Evolutionary conservation across 1,140 invertebrate species (phyloP).

Genomic region (Hypsibius dujardini): DNA sequence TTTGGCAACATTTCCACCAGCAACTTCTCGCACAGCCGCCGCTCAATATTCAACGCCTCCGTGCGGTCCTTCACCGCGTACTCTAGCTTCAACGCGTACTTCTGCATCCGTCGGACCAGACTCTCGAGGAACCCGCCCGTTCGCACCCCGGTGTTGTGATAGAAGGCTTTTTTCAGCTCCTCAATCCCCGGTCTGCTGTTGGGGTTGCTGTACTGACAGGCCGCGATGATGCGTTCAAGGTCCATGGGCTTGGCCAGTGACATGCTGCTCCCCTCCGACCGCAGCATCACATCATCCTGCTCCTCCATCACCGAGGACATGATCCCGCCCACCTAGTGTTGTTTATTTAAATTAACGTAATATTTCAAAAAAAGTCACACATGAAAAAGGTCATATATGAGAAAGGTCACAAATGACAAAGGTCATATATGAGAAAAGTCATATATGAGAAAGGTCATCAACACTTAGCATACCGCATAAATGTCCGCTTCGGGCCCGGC

Average conservation of each 20-base stretch:
- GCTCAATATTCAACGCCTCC: background rate
- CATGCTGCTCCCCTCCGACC: no score
- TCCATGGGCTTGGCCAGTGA: no score
- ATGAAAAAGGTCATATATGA: no score
- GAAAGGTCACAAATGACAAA: no score
- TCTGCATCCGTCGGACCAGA: slow-evolving; percentile 3
- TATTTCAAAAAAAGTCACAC: no score
- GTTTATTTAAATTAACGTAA: no score
- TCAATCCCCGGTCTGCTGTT: background rate
- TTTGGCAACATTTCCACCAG: slow-evolving; percentile 10
- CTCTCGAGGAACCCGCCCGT: slow-evolving; percentile 1
- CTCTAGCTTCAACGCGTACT: background rate
- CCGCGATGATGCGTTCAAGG: background rate
- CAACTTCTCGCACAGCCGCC: slow-evolving; percentile 2
- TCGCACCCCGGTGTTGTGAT: background rate
- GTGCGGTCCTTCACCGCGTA: slow-evolving; percentile 4
- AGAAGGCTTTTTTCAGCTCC: background rate
- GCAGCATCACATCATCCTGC: no score
- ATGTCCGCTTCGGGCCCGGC: slow-evolving; percentile 8
- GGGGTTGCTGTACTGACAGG: background rate
- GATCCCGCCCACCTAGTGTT: no score
- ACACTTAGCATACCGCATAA: slow-evolving; percentile 10
- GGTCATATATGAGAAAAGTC: no score
- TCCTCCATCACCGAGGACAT: background rate
- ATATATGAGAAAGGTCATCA: no score